These are phyloP conservation scores for Botia almorhae DNA, from an alignment of 2,797 vertebrate genomes.

Conservation along the genomic window DNA sequence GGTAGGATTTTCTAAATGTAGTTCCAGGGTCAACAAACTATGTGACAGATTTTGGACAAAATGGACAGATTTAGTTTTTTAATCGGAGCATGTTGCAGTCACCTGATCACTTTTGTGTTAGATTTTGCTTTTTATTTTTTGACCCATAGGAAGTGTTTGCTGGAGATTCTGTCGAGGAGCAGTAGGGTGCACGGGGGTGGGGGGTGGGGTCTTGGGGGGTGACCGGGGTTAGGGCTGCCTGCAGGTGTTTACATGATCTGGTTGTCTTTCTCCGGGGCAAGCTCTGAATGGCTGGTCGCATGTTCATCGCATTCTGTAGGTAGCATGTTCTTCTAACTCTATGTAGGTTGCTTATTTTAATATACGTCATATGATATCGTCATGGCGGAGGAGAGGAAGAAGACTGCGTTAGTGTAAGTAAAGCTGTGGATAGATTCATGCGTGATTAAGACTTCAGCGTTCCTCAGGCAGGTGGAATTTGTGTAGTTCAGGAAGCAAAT, in stretches of 20 bases:
- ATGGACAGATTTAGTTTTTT: no score
- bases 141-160: constrained; percentile 28
- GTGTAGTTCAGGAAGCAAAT: background rate
- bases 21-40: no score
- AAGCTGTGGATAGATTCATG: constrained; percentile 20
- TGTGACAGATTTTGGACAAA: no score
- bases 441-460: background rate
- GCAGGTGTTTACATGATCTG: constrained; percentile 20
- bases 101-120: constrained; percentile 5
- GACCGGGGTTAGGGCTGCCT: constrained; percentile 21
- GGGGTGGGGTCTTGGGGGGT: constrained; percentile 34
- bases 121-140: constrained; percentile 42
- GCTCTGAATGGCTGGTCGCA: constrained; percentile 34
- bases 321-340: constrained; percentile 21
- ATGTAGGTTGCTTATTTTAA: constrained; percentile 39
- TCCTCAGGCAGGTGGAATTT: background rate
- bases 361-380: constrained; percentile 38
- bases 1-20: no score
- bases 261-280: constrained; percentile 42
- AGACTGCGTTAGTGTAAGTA: constrained; percentile 48
- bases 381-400: constrained; percentile 48
- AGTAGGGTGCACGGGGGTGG: constrained; percentile 15
- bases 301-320: constrained; percentile 36
- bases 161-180: background rate
- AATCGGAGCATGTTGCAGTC: no score